phyloP scores from a whole-genome alignment of 1,140 invertebrate genomes.

The Harpegnathos saltator region DNA sequence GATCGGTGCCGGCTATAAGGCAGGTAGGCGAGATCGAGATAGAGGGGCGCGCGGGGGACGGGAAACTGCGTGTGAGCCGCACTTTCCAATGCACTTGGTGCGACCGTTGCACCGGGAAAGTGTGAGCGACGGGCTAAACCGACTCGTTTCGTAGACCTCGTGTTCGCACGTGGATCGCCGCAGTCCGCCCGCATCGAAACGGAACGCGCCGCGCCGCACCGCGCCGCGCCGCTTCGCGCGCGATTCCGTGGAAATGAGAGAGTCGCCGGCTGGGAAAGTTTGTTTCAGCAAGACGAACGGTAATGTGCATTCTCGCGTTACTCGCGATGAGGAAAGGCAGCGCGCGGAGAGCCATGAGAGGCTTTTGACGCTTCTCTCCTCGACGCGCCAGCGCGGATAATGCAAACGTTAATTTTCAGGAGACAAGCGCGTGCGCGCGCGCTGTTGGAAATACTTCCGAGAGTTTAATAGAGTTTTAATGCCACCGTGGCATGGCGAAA shows the following conservation, averaged over 20 bases:
- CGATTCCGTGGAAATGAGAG: slow-evolving; percentile 17
- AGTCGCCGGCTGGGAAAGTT: neutral
- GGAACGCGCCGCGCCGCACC: too few relatives aligned
- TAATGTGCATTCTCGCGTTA: neutral
- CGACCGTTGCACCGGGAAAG: slow-evolving; percentile 71
- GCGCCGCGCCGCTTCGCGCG: neutral
- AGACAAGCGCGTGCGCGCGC: neutral
- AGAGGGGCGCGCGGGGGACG: slow-evolving; percentile 39
- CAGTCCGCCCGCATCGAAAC: slow-evolving; percentile 7
- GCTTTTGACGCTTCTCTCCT: neutral
- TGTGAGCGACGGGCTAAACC: slow-evolving; percentile 48
- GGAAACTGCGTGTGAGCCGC: slow-evolving; percentile 70
- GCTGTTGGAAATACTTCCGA: too few relatives aligned
- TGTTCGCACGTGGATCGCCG: slow-evolving; percentile 43
- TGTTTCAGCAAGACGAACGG: neutral
- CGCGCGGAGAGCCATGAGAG: neutral
- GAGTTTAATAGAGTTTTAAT: too few relatives aligned
- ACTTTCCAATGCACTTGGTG: slow-evolving; percentile 81
- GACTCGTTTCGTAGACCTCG: slow-evolving; percentile 29
- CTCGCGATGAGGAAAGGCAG: neutral
- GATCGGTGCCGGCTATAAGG: slow-evolving; percentile 77
- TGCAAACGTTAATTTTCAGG: neutral
- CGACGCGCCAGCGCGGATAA: too few relatives aligned
- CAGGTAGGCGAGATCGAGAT: slow-evolving; percentile 70
- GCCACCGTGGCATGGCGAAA: too few relatives aligned